Conservation (phyloP, 2,797 vertebrate species). For the Alfaro cultratus region DNA sequence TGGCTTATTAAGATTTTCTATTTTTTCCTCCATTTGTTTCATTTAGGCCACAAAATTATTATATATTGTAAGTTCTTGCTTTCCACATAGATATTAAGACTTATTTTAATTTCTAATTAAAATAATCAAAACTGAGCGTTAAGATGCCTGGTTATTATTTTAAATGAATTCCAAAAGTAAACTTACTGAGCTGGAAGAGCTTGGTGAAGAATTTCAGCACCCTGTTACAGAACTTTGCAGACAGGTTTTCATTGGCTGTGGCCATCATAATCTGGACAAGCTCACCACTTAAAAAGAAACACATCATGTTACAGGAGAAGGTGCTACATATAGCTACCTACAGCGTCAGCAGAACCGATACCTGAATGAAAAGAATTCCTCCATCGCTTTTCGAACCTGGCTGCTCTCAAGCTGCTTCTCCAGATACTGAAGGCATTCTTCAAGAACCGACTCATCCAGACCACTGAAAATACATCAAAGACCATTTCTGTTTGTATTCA, state of each 20-base stretch:
- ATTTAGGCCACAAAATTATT: neutral
- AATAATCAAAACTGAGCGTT: neutral
- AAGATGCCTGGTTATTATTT: neutral
- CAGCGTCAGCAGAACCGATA: slow-evolving; percentile 50
- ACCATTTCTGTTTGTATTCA: neutral
- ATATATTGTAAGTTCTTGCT: neutral
- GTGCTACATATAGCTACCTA: neutral
- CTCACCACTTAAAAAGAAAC: slow-evolving; percentile 84
- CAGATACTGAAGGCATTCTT: slow-evolving; percentile 96
- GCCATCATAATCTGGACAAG: slow-evolving; percentile 99
- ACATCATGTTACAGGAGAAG: neutral
- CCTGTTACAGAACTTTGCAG: slow-evolving; percentile 97
- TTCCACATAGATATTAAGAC: neutral
- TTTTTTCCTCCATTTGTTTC: neutral
- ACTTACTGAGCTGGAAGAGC: slow-evolving; percentile 98
- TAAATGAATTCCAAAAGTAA: neutral
- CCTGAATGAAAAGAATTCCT: slow-evolving; percentile 98
- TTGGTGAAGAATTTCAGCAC: slow-evolving; percentile 99
- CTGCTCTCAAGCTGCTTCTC: slow-evolving; percentile 97
- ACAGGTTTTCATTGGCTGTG: slow-evolving; percentile 95
- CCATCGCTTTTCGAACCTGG: slow-evolving; percentile 98
- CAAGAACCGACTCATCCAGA: slow-evolving; percentile 93
- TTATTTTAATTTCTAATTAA: neutral
- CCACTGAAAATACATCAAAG: slow-evolving; percentile 78
- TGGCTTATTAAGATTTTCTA: neutral